These are phyloP conservation scores for Plutella xylostella DNA, from an alignment of 2,888 invertebrate species.

Conservation along the genomic window DNA sequence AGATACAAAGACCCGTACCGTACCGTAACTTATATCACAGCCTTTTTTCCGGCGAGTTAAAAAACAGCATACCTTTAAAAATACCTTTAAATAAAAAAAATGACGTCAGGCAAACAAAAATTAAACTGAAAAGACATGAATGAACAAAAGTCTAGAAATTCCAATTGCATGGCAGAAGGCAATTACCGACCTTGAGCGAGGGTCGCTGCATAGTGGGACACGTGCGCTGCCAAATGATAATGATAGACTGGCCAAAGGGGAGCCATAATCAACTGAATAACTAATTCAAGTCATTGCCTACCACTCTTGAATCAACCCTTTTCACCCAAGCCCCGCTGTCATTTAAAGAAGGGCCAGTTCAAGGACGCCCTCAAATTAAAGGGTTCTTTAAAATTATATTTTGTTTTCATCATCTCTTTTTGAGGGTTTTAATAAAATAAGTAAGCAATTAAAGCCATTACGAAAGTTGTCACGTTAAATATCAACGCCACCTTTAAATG, in stretches of 20 bases:
- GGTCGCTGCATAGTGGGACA: slow-evolving; percentile 47
- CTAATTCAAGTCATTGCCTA: slow-evolving; percentile 65
- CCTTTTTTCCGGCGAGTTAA: too few species aligned
- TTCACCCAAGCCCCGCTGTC: slow-evolving; percentile 28
- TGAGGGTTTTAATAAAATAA: background rate
- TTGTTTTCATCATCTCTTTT: slow-evolving; percentile 21
- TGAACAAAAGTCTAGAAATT: slow-evolving; percentile 33
- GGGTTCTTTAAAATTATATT: slow-evolving; percentile 36
- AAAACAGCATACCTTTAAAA: too few species aligned
- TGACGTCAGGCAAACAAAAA: slow-evolving; percentile 31
- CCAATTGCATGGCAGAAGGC: slow-evolving; percentile 26
- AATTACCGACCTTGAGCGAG: slow-evolving; percentile 62
- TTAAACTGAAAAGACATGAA: slow-evolving; percentile 18
- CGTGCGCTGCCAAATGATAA: slow-evolving; percentile 61
- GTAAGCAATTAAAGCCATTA: background rate
- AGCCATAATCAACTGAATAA: slow-evolving; percentile 63
- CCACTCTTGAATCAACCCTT: slow-evolving; percentile 46
- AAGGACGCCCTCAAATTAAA: slow-evolving; percentile 23
- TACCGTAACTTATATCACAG: too few species aligned
- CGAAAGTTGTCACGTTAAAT: slow-evolving; percentile 18
- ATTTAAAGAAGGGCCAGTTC: slow-evolving; percentile 28
- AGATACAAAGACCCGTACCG: too few species aligned
- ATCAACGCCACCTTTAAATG: slow-evolving; percentile 20
- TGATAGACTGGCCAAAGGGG: slow-evolving; percentile 64
- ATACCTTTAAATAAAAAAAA: too few species aligned